These are phyloP conservation scores for Chaetodon trifascialis DNA, from an alignment of 2,113 vertebrate genomes.

Conservation along the genomic window DNA sequence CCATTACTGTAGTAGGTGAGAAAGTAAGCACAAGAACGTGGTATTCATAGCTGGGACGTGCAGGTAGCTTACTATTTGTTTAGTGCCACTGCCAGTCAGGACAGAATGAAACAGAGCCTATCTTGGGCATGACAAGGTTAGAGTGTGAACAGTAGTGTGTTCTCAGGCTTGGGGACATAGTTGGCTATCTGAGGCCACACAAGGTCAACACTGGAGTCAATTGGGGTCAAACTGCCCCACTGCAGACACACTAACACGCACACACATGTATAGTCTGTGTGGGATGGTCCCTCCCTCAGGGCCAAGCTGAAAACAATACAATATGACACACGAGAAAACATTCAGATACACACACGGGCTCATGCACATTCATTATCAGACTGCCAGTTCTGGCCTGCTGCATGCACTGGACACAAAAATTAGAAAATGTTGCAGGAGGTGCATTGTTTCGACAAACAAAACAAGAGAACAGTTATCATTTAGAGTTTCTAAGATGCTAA, in stretches of 20 bases:
- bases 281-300: slow-evolving; percentile 13
- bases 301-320: slow-evolving; percentile 60
- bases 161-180: slow-evolving; percentile 48
- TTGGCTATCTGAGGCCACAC: slow-evolving; percentile 37
- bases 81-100: too few relatives aligned
- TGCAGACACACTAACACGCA: slow-evolving; percentile 16
- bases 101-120: neutral
- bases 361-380: slow-evolving; percentile 29
- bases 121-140: slow-evolving; percentile 56
- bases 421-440: neutral
- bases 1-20: too few relatives aligned
- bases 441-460: neutral
- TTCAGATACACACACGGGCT: slow-evolving; percentile 14
- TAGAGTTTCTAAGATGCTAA: neutral
- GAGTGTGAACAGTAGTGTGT: slow-evolving; percentile 34
- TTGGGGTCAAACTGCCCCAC: slow-evolving; percentile 54
- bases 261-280: slow-evolving; percentile 13
- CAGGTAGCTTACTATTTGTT: too few relatives aligned
- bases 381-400: slow-evolving; percentile 4
- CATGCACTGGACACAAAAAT: neutral
- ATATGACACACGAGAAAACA: slow-evolving; percentile 57
- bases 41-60: too few relatives aligned
- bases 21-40: too few relatives aligned
- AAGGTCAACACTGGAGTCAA: slow-evolving; percentile 57
- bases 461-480: neutral